Evolutionary conservation across 2,888 invertebrate genomes (phyloP), one percentile per base, ranked within the genome.

Genomic region (Allygus modestus): DNA sequence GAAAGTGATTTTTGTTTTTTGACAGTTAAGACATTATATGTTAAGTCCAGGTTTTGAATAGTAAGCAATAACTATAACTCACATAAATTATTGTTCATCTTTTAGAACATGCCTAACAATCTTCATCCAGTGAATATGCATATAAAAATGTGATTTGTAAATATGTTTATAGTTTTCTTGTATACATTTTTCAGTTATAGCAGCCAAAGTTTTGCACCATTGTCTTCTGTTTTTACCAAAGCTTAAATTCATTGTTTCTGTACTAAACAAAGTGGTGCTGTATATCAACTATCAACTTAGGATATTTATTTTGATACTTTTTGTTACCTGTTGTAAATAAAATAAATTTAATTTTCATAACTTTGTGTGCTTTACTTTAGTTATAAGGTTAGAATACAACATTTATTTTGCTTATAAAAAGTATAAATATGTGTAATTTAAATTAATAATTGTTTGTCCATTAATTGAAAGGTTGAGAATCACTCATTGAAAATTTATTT

Each of bases 301-400:
- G 9, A 23, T 69, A n/a, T n/a, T 69, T 31, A 9, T 11, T 2
- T 33, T 33, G n/a, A 31, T 37, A 69, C 5, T 31, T 33, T 69
- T 31, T 69, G 37, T 69, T 69, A 33, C 37, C 69, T 69, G 69
- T 69, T 58, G 58, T 58, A 58, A 20, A 58, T 58, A 58, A 58
- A 58, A 23, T 58, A 23, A 58, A 23, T 58, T 58, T 58, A 58
- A 37, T 58, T 23, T 69, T 33, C 37, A 23, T 4, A 69, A 17
- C 20, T 31, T 69, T 69, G 20, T 31, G 33, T 69, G 58, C 58
- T 58, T 58, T n/a, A 58, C 9, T 58, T 51, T 58, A 58, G 58
- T 58, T 20, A 7, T 58, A 23, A 58, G 58, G 7, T 46, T 46
- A 46, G 15, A 46, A 7, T 37, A 7, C 4, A 37, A 7, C 37